These are phyloP conservation scores for Trachelus troglodyta DNA, from an alignment of 2,888 invertebrate genomes.

Conservation along the genomic window DNA sequence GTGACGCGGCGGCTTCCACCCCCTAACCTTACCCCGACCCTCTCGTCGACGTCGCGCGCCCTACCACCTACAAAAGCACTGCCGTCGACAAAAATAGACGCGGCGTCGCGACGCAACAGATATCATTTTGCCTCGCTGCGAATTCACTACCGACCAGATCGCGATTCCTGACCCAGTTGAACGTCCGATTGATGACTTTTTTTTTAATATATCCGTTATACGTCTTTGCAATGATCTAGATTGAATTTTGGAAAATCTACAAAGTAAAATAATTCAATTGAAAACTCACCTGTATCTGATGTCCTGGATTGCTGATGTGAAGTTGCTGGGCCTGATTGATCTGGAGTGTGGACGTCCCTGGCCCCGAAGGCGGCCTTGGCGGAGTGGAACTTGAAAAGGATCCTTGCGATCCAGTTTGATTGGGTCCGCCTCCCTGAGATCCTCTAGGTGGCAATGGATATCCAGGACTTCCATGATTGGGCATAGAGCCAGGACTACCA, in stretches of 20 bases:
- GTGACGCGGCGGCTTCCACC: constrained; percentile 33
- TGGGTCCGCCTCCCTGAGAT: constrained; percentile 61
- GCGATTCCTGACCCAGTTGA: not conserved
- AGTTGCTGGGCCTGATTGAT: constrained; percentile 90
- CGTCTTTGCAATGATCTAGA: not conserved
- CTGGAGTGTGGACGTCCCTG: constrained; percentile 75
- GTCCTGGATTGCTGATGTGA: constrained; percentile 85
- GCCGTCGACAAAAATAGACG: constrained; percentile 34
- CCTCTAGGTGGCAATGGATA: constrained; percentile 65
- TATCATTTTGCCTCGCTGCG: constrained; percentile 35
- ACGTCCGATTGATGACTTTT: not conserved
- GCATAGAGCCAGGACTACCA: constrained; percentile 73
- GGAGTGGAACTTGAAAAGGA: constrained; percentile 68
- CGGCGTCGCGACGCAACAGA: constrained; percentile 58
- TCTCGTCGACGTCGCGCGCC: constrained; percentile 22
- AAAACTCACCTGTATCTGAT: constrained; percentile 79
- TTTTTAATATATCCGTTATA: not conserved
- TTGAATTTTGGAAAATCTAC: not conserved
- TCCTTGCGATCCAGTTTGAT: constrained; percentile 61
- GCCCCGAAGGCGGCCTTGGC: constrained; percentile 69
- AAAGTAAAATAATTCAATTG: not conserved
- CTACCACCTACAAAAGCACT: constrained; percentile 47
- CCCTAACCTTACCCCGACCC: constrained; percentile 23
- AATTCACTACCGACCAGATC: constrained; percentile 1
- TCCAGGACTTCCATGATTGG: constrained; percentile 70